A percentile compares a stretch with the other conserved stretches of the same genome.
phyloP scores from a whole-genome alignment of 2,888 invertebrate species.

The Andrena dorsata region DNA sequence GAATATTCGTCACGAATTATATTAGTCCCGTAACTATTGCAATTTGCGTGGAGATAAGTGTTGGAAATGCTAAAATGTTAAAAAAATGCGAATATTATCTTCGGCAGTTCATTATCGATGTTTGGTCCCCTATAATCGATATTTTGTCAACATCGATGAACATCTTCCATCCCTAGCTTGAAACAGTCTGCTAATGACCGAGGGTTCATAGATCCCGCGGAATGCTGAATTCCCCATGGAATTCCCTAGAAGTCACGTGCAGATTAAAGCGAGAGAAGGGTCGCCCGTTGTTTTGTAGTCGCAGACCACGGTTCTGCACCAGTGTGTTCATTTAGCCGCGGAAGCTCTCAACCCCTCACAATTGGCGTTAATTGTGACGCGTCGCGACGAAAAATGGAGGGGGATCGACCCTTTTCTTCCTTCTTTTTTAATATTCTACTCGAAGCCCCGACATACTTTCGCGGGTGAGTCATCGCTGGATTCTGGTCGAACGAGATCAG shows the following conservation, averaged over 20 bases:
- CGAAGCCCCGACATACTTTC: constrained; percentile 46
- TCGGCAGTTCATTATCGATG: no score
- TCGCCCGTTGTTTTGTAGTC: constrained; percentile 22
- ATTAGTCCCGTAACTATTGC: no score
- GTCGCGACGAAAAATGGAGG: constrained; percentile 35
- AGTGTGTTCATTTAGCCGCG: constrained; percentile 17
- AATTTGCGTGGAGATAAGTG: no score
- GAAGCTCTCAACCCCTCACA: constrained; percentile 44
- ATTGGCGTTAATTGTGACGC: constrained; percentile 73
- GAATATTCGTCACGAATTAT: no score
- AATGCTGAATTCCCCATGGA: no score
- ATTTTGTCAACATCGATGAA: no score
- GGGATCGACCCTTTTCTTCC: not conserved
- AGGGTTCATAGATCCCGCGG: no score
- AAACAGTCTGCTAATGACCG: no score
- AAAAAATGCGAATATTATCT: no score
- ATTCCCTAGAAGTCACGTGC: not conserved
- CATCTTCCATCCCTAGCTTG: no score
- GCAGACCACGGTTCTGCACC: not conserved
- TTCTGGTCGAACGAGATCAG: constrained; percentile 6
- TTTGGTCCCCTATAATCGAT: no score
- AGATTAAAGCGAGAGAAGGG: constrained; percentile 5
- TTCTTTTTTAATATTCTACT: not conserved
- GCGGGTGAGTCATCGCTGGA: constrained; percentile 44
- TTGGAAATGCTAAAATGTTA: no score